Conservation (phyloP, 2,888 invertebrate genomes). For the Andrena camellia region DNA sequence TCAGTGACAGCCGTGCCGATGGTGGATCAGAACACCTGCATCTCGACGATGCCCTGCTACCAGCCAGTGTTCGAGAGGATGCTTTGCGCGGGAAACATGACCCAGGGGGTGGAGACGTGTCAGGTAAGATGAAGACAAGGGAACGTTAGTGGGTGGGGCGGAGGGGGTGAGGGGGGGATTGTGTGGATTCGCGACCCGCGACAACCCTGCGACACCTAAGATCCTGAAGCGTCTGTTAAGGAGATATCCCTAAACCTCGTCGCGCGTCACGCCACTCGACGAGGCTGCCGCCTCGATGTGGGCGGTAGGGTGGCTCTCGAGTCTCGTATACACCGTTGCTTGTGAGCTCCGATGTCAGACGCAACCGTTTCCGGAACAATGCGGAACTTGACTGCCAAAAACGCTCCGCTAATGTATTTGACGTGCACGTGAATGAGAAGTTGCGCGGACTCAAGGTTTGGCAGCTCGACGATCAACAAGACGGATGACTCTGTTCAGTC, state of each 20-base stretch:
- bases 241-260: conserved; percentile 49
- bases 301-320: neutral
- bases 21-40: conserved; percentile 63
- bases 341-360: conserved; percentile 36
- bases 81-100: conserved; percentile 88
- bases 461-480: conserved; percentile 21
- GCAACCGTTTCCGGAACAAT: conserved; percentile 43
- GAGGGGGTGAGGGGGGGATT: conserved; percentile 1
- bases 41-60: conserved; percentile 63
- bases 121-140: conserved; percentile 84
- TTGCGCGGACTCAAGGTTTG: neutral
- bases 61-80: conserved; percentile 86
- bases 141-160: conserved; percentile 1
- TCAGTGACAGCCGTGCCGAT: conserved; percentile 55
- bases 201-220: conserved; percentile 54
- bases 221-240: conserved; percentile 40
- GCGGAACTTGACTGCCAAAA: conserved; percentile 24
- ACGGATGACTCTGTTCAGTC: conserved; percentile 22
- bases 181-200: conserved; percentile 33
- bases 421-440: conserved; percentile 15
- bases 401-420: conserved; percentile 9
- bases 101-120: conserved; percentile 87
- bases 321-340: conserved; percentile 8
- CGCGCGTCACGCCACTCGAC: conserved; percentile 46
- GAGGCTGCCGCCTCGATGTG: conserved; percentile 3